Percentiles rank a stretch among this genome's conserved stretches.
phyloP scores from a whole-genome alignment of 1,140 invertebrate species.

The Stegodyphus dumicola region DNA sequence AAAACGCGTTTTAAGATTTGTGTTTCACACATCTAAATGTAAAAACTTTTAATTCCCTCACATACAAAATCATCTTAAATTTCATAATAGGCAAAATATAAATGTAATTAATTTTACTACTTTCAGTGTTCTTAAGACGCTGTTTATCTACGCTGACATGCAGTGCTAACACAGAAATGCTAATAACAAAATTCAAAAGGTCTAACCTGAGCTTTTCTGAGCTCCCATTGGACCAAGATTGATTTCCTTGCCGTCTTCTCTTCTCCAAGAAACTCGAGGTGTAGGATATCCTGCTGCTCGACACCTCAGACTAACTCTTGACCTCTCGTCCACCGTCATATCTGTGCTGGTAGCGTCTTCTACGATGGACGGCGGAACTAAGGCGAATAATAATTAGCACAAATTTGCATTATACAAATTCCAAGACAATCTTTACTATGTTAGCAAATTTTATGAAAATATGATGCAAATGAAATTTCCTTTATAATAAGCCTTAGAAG shows the following conservation, averaged over 20 bases:
- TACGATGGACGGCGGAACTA: constrained; percentile 71
- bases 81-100: too few relatives aligned
- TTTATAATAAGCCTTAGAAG: neutral
- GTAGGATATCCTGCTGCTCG: constrained; percentile 83
- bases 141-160: too few relatives aligned
- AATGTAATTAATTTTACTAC: too few relatives aligned
- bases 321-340: constrained; percentile 83
- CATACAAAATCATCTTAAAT: too few relatives aligned
- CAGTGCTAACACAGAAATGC: too few relatives aligned
- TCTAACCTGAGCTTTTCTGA: constrained; percentile 49
- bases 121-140: too few relatives aligned
- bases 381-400: neutral
- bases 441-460: neutral
- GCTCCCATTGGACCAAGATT: constrained; percentile 48
- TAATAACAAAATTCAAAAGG: neutral
- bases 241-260: constrained; percentile 85
- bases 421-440: too few relatives aligned
- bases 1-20: too few relatives aligned
- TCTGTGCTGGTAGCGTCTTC: constrained; percentile 81
- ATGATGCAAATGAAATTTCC: neutral
- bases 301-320: constrained; percentile 76
- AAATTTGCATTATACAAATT: neutral
- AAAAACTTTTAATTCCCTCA: too few relatives aligned
- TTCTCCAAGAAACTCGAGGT: constrained; percentile 86
- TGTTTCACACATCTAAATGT: too few relatives aligned